phyloP scores from a whole-genome alignment of 2,113 vertebrate genomes.

The Saccopteryx bilineata region DNA sequence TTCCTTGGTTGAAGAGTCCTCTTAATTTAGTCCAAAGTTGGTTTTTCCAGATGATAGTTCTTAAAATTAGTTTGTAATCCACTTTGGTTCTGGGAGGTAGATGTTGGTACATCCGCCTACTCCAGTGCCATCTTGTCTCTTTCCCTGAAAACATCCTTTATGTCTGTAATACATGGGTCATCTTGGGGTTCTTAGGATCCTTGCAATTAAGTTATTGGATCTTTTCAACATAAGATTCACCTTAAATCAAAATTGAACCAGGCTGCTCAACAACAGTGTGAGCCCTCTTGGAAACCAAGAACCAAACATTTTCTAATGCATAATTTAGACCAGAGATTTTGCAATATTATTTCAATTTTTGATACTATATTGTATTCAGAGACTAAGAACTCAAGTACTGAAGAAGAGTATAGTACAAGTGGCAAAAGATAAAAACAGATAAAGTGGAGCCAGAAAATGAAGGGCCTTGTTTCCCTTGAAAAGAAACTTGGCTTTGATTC shows the following conservation, averaged over 20 bases:
- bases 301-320: background rate
- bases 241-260: background rate
- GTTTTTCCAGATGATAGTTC: too few relatives aligned
- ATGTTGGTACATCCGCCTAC: too few relatives aligned
- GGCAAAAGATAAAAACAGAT: background rate
- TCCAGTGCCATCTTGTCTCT: too few relatives aligned
- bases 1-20: too few relatives aligned
- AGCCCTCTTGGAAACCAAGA: background rate
- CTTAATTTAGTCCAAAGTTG: too few relatives aligned
- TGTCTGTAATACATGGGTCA: background rate
- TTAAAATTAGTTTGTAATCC: too few relatives aligned
- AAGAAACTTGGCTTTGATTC: background rate
- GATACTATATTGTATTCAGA: background rate
- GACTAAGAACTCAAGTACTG: background rate
- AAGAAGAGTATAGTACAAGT: background rate
- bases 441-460: fast-evolving
- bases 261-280: background rate
- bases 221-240: background rate
- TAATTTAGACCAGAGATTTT: background rate
- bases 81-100: too few relatives aligned
- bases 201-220: background rate
- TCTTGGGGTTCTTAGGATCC: background rate
- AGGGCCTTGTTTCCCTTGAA: background rate
- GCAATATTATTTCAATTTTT: background rate
- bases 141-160: background rate